These are phyloP conservation scores for Muscicapa comitata DNA, from an alignment of 2,797 vertebrate species.

Conservation along the genomic window DNA sequence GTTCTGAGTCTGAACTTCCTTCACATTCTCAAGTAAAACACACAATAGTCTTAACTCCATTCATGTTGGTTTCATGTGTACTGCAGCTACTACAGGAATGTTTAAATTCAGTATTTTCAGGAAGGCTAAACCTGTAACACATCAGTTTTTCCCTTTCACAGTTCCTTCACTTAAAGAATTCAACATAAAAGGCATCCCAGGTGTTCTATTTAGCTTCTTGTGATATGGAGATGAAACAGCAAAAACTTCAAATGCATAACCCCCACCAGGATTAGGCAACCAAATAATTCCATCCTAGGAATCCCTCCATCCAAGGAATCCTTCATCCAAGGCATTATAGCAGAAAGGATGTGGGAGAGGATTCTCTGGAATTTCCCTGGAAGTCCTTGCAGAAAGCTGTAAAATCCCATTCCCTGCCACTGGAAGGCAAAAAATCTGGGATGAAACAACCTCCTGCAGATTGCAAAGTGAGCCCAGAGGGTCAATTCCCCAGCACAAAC, in stretches of 20 bases:
- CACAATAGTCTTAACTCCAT: background rate
- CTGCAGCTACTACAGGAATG: background rate
- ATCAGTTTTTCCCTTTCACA: background rate
- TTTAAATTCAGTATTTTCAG: background rate
- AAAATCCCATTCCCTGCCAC: background rate
- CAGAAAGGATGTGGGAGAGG: background rate
- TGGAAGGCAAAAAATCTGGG: background rate
- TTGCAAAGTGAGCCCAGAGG: background rate
- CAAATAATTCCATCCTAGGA: background rate
- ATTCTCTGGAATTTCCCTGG: background rate
- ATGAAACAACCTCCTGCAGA: background rate
- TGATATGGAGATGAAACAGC: background rate
- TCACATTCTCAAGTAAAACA: background rate
- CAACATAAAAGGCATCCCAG: background rate
- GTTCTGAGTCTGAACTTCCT: background rate
- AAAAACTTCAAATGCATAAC: background rate
- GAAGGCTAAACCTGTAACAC: background rate
- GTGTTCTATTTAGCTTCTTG: background rate
- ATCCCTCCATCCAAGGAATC: too few relatives aligned
- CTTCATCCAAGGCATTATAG: background rate
- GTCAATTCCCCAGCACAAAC: background rate
- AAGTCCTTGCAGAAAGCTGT: background rate
- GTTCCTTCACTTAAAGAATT: background rate
- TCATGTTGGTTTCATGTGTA: background rate
- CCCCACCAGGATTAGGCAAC: background rate